Percentiles rank a stretch among this genome's conserved stretches.
Conservation (phyloP, 1,140 invertebrate genomes). For the Holotrichia oblita region DNA sequence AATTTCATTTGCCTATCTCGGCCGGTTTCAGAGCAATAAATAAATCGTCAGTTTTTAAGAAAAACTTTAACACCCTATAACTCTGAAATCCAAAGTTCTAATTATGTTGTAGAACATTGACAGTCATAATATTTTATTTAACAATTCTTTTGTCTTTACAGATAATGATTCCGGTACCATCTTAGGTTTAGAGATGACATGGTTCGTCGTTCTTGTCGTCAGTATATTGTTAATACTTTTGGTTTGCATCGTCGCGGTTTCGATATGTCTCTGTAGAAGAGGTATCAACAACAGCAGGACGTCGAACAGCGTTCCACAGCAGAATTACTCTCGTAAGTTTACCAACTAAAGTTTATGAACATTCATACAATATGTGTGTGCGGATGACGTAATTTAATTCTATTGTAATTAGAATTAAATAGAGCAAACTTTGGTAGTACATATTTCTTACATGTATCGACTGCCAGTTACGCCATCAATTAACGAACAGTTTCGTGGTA, state of each 20-base stretch:
- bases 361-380: no score
- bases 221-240: constrained; percentile 73
- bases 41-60: no score
- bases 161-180: constrained; percentile 77
- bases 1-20: no score
- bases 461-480: not conserved
- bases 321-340: constrained; percentile 64
- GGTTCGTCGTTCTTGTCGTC: constrained; percentile 77
- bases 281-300: constrained; percentile 66
- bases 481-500: not conserved
- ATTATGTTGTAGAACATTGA: no score
- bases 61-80: no score
- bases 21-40: no score
- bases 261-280: constrained; percentile 79
- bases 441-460: not conserved
- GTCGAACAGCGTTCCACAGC: constrained; percentile 65
- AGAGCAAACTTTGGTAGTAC: not conserved
- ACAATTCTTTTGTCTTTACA: no score
- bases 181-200: constrained; percentile 76
- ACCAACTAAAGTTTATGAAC: constrained; percentile 3
- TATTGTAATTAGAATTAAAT: no score
- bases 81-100: no score
- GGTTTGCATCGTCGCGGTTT: constrained; percentile 71
- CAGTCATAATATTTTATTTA: no score
- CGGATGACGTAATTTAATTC: no score